A percentile compares a stretch with the other conserved stretches of the same genome.
These are phyloP conservation scores for Liparis tanakae DNA, from an alignment of 2,797 vertebrate species.

Conservation along the genomic window DNA sequence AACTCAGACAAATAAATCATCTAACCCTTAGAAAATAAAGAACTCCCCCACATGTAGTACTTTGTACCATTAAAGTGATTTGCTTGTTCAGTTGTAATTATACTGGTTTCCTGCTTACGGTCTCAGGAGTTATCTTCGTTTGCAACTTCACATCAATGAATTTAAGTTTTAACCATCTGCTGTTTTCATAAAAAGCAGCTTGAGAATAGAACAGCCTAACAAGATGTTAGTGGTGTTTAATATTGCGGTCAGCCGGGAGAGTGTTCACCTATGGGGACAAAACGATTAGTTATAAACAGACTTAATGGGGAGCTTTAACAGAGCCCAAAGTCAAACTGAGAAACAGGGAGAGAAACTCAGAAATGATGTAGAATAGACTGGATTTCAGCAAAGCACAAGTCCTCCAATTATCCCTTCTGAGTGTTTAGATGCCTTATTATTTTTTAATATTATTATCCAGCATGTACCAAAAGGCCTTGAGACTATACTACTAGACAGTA, in stretches of 20 bases:
- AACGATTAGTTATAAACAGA: conserved; percentile 13
- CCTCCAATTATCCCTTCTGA: conserved; percentile 17
- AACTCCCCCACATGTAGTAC: too few species aligned
- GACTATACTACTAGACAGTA: conserved; percentile 3
- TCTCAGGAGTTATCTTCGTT: background rate
- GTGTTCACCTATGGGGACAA: background rate
- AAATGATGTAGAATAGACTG: background rate
- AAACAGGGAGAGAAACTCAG: background rate
- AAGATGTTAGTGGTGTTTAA: conserved; percentile 7
- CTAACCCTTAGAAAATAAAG: too few species aligned
- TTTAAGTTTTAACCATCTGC: conserved; percentile 17
- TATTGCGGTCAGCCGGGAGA: conserved; percentile 10
- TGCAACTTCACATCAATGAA: background rate
- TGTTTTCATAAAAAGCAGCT: conserved; percentile 10
- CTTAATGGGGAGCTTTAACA: background rate
- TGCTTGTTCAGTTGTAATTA: background rate
- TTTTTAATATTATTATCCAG: background rate
- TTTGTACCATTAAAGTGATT: background rate
- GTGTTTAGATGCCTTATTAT: background rate
- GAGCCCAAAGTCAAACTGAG: conserved; percentile 8
- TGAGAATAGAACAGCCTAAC: conserved; percentile 1
- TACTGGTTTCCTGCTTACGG: background rate
- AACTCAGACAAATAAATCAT: too few species aligned
- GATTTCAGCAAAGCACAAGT: conserved; percentile 7
- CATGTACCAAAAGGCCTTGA: background rate